phyloP scores from a whole-genome alignment of 1,140 invertebrate genomes.

The Mamestra configurata region DNA sequence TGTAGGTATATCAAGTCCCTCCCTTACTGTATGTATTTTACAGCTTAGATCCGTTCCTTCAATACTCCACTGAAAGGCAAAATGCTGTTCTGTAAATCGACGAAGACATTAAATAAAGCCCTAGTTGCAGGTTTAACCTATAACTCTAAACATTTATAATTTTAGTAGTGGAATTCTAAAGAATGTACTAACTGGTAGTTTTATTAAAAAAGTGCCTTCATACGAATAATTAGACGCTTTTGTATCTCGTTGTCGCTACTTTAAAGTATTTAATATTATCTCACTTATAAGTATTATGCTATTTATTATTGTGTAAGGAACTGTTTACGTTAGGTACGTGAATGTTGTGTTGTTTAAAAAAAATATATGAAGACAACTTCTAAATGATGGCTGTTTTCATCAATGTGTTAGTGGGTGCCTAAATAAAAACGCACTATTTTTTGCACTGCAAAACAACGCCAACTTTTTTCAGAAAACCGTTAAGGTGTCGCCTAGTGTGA shows the following conservation, averaged over 20 bases:
- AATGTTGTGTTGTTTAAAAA: background rate
- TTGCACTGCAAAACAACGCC: too few species aligned
- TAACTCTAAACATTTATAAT: constrained; percentile 14
- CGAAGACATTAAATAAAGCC: background rate
- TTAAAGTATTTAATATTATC: constrained; percentile 25
- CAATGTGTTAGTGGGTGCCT: too few species aligned
- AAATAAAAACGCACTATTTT: too few species aligned
- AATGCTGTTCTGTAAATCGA: background rate
- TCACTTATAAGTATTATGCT: constrained; percentile 35
- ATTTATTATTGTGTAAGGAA: constrained; percentile 20
- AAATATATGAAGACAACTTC: background rate
- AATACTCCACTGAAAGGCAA: background rate
- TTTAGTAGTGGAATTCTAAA: constrained; percentile 15
- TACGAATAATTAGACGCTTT: constrained; percentile 39
- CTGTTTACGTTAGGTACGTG: background rate
- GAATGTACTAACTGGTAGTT: constrained; percentile 18
- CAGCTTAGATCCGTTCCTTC: background rate
- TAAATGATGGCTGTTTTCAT: too few species aligned
- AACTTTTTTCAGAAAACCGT: too few species aligned
- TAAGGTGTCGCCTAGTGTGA: too few species aligned
- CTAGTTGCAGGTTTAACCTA: constrained; percentile 29
- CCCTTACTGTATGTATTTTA: background rate
- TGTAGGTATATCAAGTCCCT: too few species aligned
- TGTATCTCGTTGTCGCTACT: constrained; percentile 43
- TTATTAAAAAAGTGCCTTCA: constrained; percentile 51